These are phyloP conservation scores for Pelosia muscerda DNA, from an alignment of 2,888 invertebrate species.

Conservation along the genomic window DNA sequence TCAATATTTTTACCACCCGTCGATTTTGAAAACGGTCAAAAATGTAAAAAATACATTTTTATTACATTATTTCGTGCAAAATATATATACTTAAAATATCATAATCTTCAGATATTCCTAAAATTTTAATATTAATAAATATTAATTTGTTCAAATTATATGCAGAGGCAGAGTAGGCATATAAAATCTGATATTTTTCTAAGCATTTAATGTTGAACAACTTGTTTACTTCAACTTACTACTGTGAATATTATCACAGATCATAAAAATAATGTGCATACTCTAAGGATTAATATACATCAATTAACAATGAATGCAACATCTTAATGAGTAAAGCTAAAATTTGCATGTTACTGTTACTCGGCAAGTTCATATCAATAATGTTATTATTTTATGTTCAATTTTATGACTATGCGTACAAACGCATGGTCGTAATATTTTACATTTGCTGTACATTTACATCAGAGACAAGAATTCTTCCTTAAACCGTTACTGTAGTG, in stretches of 20 bases:
- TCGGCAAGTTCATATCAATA: slow-evolving; percentile 53
- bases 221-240: slow-evolving; percentile 23
- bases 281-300: slow-evolving; percentile 39
- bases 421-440: slow-evolving; percentile 29
- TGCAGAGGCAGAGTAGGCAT: no score
- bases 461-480: background rate
- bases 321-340: slow-evolving; percentile 55
- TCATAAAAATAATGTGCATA: slow-evolving; percentile 25
- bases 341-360: slow-evolving; percentile 64
- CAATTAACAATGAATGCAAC: slow-evolving; percentile 58
- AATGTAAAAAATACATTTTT: background rate
- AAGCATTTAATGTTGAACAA: slow-evolving; percentile 20
- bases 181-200: background rate
- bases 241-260: slow-evolving; percentile 22
- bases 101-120: background rate
- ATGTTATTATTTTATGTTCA: slow-evolving; percentile 56
- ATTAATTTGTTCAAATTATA: background rate
- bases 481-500: background rate
- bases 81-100: background rate
- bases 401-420: slow-evolving; percentile 54
- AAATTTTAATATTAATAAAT: background rate
- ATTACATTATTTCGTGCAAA: no score
- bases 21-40: background rate
- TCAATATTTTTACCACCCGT: background rate
- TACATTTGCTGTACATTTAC: background rate